phyloP scores from a whole-genome alignment of 2,888 invertebrate genomes.

The Tortrix viridana region DNA sequence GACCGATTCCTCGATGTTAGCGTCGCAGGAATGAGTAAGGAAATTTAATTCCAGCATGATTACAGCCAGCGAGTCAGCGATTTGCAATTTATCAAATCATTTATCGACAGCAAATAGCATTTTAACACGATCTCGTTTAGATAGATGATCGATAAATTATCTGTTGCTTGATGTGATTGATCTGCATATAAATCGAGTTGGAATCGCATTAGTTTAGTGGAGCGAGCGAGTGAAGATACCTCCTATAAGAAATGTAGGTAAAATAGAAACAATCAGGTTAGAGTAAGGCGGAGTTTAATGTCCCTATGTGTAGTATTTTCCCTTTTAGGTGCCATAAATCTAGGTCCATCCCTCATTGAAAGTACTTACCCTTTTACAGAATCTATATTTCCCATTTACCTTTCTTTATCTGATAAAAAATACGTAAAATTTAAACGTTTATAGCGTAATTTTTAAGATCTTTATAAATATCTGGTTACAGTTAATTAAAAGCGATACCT shows the following conservation, averaged over 20 bases:
- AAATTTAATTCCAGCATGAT: constrained; percentile 27
- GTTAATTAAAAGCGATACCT: too few species aligned
- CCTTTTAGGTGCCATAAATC: too few species aligned
- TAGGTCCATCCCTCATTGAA: too few species aligned
- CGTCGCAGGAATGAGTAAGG: constrained; percentile 16
- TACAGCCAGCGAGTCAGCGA: constrained; percentile 15
- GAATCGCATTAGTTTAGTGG: constrained; percentile 16
- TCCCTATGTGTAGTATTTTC: background rate
- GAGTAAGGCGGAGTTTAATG: background rate
- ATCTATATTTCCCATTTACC: too few species aligned
- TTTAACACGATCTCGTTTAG: constrained; percentile 33
- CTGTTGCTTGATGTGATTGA: constrained; percentile 12
- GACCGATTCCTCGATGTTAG: constrained; percentile 3
- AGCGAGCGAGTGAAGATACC: constrained; percentile 1
- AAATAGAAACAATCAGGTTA: background rate
- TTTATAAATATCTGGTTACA: too few species aligned
- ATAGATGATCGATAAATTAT: constrained; percentile 30
- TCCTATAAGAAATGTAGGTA: background rate
- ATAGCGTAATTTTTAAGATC: too few species aligned
- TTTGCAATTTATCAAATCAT: constrained; percentile 36
- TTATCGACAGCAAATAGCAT: constrained; percentile 31
- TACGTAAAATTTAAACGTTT: too few species aligned
- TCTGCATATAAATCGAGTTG: constrained; percentile 30
- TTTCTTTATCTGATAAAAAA: too few species aligned
- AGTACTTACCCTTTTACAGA: too few species aligned